Evolutionary conservation across 2,888 invertebrate genomes (phyloP), one percentile per base, ranked within the genome.

Genomic region (Nymphalis polychloros): DNA sequence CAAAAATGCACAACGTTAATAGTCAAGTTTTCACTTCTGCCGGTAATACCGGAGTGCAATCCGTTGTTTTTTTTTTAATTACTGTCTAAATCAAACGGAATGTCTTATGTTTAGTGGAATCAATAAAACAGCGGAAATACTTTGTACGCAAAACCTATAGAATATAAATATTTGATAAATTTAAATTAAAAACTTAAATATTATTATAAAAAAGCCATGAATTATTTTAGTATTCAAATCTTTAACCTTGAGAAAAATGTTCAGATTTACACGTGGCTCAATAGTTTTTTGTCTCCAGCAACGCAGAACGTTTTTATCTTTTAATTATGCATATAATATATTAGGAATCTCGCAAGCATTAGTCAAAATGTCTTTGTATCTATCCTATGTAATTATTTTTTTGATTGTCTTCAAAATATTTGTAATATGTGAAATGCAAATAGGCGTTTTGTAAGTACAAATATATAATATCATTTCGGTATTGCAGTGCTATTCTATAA

Each of bases 211-310:
- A 59, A 59, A 68, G 6, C 35, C 16, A 50, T 52, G 31, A 64
- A 61, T 52, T 41, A 65, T 50, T 60, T 65, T 68, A 50, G 63
- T 47, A 60, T 63, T 60, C 52, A 47, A 53, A 60, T 65, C 59
- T 60, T 63, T 53, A 60, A 65, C 71, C 68, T 68, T 71, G 71
- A 65, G 68, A 49, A 62, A 59, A 71, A 63, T 31, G 62, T 62
- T 64, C 48, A 46, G 17, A 59, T 20, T 50, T 67, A 64, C 70
- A 63, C 64, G 67, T 59, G 62, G 41, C 59, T 17, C 16, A 57
- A 60, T 31, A 63, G 20, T 71, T 68, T n/a, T 68, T 71, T 71
- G 68, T 68, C 47, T 19, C 13, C 46, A 66, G 47, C 23, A 53
- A 17, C 57, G 63, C 31, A 48, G 19, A 61, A 66, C 61, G 65